Base-by-base conservation (phyloP, 2,113 vertebrate genomes). In the Paracyprichromis sp. region DNA sequence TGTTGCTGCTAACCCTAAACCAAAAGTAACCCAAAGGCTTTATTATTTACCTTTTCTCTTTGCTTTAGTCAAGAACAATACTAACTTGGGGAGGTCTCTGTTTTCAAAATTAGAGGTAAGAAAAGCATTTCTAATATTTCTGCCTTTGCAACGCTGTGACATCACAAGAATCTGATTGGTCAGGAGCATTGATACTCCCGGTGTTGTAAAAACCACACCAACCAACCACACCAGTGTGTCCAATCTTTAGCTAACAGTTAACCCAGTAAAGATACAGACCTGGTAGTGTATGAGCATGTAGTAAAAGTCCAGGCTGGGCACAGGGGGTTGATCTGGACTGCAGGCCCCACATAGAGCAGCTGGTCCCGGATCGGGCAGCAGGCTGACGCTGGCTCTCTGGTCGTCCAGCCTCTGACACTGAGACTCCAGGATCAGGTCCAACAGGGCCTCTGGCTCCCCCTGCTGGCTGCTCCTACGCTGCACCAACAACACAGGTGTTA, bases 391-490 rank as follows among this genome's bases (percentile, higher is more conserved):
- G 40, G 93, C 93, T 86, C 93, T 92, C 90, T 94, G 93, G 80
- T 93, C 92, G 2, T 94, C 80, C 66, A 94, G 84, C 80, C 93
- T 91, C 80, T 93, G 88, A 54, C 89, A 45, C 85, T 94, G 93
- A 71, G 79, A 84, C 84, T 94, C 89, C 66, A 93, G 80, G 16
- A 94, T 93, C 83, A 93, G 89, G 86, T 94, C 89, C 85, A 94
- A 19, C 83, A 94, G 36, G 34, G 83, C 89, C 53, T 94, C 93
- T 3, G 86, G 78, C 29, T 92, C 93, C 59, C 80, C 89, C 80
- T 91, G 90, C 47, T 88, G 86, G 52, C 85, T 84, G 85, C 47
- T 86, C 8, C 52, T 31, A 4, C 16, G 10, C 93, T 94, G 31
- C n/a, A 83, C 16, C 9, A 34, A 87, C 45, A 87, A 36, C 17